These are phyloP conservation scores for Melanotaenia duboulayi DNA, from an alignment of 2,113 vertebrate species.

Conservation along the genomic window DNA sequence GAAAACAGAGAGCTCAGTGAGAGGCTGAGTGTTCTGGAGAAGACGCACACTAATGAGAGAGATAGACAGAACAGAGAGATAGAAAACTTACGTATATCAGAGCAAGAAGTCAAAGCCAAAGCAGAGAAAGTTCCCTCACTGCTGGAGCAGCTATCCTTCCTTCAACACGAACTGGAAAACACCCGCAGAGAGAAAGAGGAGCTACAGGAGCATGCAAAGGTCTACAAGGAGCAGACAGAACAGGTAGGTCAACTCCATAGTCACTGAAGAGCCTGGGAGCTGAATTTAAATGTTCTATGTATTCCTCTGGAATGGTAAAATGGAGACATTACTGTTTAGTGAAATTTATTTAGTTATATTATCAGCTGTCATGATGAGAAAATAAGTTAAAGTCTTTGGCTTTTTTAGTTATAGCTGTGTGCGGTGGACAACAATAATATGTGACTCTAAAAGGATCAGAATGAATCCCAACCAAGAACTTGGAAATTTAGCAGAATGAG, in stretches of 20 bases:
- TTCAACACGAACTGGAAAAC: conserved; percentile 87
- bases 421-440: too few relatives aligned
- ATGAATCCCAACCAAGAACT: background rate
- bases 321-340: too few relatives aligned
- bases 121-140: conserved; percentile 85
- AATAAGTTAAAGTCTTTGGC: background rate
- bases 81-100: conserved; percentile 84
- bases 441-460: background rate
- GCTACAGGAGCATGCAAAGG: conserved; percentile 80
- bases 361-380: background rate
- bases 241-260: conserved; percentile 75
- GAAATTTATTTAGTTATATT: background rate
- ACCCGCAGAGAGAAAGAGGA: conserved; percentile 86
- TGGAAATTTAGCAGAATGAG: background rate
- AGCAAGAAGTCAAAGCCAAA: conserved; percentile 86
- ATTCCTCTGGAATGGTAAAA: background rate
- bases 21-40: conserved; percentile 83
- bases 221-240: conserved; percentile 86
- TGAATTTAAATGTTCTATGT: too few relatives aligned
- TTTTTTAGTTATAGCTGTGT: background rate
- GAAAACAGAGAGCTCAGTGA: conserved; percentile 91
- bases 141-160: conserved; percentile 89
- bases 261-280: too few relatives aligned
- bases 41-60: conserved; percentile 80
- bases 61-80: conserved; percentile 87